A percentile compares a stretch with the other conserved stretches of the same genome.
phyloP scores from a whole-genome alignment of 2,888 invertebrate genomes.

The Enoplolaimus lenunculus region DNA sequence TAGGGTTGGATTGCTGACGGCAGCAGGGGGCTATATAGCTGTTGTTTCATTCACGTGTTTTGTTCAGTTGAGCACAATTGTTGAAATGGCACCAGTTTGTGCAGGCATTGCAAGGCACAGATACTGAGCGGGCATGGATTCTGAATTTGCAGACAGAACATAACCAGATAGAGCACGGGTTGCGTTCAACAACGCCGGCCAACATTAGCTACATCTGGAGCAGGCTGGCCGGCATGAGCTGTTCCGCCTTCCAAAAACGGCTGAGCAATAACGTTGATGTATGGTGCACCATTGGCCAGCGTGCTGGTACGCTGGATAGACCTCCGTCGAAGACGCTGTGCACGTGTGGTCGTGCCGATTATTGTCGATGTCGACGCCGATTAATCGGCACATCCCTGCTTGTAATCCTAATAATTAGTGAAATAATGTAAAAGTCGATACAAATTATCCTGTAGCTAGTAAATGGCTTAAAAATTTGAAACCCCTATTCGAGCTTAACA shows the following conservation, averaged over 20 bases:
- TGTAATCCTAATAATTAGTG: no score
- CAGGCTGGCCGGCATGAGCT: constrained; percentile 6
- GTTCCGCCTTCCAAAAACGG: constrained; percentile 2
- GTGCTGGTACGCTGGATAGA: no score
- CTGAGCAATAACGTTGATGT: no score
- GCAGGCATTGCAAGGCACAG: constrained; percentile 1
- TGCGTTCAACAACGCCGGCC: not conserved
- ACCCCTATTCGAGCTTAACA: no score
- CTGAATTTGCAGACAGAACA: not conserved
- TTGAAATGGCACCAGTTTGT: constrained; percentile 1
- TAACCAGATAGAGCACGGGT: not conserved
- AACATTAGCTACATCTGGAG: not conserved
- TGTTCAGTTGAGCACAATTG: not conserved
- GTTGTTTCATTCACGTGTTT: not conserved
- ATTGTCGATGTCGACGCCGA: no score
- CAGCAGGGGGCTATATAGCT: constrained; percentile 1
- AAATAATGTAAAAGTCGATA: no score
- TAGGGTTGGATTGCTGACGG: not conserved
- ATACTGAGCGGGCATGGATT: not conserved
- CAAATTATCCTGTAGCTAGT: no score
- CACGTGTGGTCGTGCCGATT: no score
- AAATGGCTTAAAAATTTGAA: no score
- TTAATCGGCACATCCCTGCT: no score
- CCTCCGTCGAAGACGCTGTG: no score
- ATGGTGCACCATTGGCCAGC: no score